phyloP scores from a whole-genome alignment of 2,797 vertebrate species.

The Manis pentadactyla region DNA sequence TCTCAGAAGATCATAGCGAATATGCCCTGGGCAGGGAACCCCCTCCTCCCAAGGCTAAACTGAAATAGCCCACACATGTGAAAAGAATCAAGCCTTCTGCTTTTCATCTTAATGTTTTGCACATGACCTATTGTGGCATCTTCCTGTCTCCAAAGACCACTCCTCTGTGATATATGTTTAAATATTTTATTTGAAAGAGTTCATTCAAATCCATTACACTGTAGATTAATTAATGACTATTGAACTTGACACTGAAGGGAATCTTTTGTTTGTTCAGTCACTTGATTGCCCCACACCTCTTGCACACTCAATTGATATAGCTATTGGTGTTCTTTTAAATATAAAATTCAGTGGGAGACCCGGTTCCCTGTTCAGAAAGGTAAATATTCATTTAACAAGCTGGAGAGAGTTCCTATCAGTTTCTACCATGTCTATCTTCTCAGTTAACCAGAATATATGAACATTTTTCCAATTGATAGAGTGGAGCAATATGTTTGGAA shows the following conservation, averaged over 20 bases:
- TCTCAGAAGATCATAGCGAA: no score
- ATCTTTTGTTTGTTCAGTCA: neutral
- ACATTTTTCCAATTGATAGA: neutral
- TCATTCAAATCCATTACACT: neutral
- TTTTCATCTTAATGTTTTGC: neutral
- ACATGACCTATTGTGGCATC: neutral
- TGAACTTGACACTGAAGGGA: neutral
- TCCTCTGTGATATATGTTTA: neutral
- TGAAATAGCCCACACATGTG: neutral
- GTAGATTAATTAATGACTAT: slow-evolving; percentile 4
- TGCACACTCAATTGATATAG: neutral
- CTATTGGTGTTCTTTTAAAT: neutral
- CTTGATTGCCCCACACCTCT: neutral
- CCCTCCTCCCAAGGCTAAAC: neutral
- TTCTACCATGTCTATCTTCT: neutral
- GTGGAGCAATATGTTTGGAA: neutral
- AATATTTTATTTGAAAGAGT: neutral
- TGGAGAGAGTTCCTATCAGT: neutral
- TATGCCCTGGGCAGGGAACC: no score
- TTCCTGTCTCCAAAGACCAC: neutral
- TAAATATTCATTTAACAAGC: neutral
- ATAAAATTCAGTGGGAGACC: neutral
- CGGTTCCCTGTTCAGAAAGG: neutral
- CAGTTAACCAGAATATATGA: neutral
- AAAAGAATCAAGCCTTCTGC: neutral